phyloP scores from a whole-genome alignment of 2,797 vertebrate genomes.

The Pyrocephalus nanus region DNA sequence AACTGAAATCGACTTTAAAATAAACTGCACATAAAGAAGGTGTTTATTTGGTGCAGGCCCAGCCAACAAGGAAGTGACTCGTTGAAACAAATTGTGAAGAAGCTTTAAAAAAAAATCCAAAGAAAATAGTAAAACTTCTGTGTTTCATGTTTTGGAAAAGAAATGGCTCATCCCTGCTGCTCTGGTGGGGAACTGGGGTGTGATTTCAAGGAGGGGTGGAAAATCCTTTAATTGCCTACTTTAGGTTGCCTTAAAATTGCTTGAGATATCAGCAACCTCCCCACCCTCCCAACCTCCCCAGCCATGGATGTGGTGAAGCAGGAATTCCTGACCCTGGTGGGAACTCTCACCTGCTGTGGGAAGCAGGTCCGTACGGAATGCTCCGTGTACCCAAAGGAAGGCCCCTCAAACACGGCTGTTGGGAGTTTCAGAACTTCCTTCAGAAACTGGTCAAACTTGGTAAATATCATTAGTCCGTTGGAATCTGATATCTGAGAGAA shows the following conservation, averaged over 20 bases:
- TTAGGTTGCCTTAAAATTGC: background rate
- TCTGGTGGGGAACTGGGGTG: accelerated
- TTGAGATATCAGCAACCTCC: accelerated
- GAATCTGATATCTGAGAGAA: constrained; percentile 98
- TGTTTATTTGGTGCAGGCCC: background rate
- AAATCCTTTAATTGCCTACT: accelerated
- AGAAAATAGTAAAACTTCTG: accelerated
- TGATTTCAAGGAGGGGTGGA: background rate
- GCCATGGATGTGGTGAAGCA: background rate
- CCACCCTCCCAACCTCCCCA: background rate
- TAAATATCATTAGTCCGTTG: constrained; percentile 87
- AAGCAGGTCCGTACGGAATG: constrained; percentile 91
- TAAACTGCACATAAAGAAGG: background rate
- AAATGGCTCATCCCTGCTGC: accelerated
- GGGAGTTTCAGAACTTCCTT: constrained; percentile 93
- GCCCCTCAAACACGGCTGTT: constrained; percentile 95
- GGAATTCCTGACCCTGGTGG: background rate
- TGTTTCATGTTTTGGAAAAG: background rate
- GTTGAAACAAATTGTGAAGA: background rate
- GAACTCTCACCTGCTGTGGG: constrained; percentile 87
- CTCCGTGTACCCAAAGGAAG: constrained; percentile 96
- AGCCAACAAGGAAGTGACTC: background rate
- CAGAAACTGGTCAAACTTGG: constrained; percentile 94
- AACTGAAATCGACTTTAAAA: background rate
- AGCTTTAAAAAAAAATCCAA: background rate